Evolutionary conservation across 2,888 invertebrate genomes (phyloP).

Genomic region (Elysia crispata): DNA sequence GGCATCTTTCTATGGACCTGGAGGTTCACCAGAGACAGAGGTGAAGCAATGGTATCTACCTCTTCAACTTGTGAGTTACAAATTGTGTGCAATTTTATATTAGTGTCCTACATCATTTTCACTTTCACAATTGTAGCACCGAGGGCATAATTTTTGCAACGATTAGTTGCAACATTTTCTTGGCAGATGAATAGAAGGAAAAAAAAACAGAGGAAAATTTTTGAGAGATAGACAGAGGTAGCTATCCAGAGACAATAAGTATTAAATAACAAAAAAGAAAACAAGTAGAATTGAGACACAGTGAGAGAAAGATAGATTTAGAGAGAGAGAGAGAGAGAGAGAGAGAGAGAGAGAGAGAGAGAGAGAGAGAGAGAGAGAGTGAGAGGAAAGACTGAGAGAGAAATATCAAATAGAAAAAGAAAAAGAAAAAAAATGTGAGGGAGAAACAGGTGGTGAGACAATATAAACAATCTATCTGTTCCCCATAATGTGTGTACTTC

Average conservation of each 20-base stretch:
- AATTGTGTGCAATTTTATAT: background rate
- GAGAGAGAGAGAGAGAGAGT: background rate
- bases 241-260: background rate
- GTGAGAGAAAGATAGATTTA: background rate
- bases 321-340: constrained; percentile 6
- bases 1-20: constrained; percentile 61
- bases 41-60: constrained; percentile 51
- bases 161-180: background rate
- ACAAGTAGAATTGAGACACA: background rate
- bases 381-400: background rate
- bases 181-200: too few relatives aligned
- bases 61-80: constrained; percentile 28
- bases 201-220: too few relatives aligned
- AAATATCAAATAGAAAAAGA: background rate
- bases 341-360: constrained; percentile 15
- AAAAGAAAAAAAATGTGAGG: too few relatives aligned
- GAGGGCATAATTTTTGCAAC: background rate
- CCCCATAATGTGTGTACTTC: too few relatives aligned
- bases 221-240: background rate
- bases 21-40: constrained; percentile 59
- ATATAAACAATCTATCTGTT: too few relatives aligned
- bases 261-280: background rate
- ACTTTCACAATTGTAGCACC: background rate
- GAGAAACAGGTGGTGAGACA: too few relatives aligned
- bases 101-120: background rate